phyloP scores from a whole-genome alignment of 2,888 invertebrate genomes.

The Stenotaenia linearis region DNA sequence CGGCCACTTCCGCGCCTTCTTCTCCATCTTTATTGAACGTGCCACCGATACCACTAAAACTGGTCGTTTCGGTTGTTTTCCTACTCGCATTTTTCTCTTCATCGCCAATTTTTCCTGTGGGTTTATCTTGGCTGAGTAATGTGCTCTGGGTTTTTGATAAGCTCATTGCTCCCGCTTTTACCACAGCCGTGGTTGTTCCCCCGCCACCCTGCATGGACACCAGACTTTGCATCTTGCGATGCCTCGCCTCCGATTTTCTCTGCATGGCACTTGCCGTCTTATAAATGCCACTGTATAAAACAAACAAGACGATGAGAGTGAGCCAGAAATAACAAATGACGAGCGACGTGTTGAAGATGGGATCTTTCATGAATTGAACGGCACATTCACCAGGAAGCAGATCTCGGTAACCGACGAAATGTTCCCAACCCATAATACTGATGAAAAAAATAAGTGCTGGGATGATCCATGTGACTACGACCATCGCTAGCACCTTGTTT shows the following conservation, averaged over 20 bases:
- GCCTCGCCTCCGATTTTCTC: conserved; percentile 92
- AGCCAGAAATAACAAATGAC: conserved; percentile 98
- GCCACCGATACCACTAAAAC: conserved; percentile 40
- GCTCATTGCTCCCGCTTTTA: conserved; percentile 33
- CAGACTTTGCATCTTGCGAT: conserved; percentile 92
- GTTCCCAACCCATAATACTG: conserved; percentile 98
- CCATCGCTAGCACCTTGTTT: conserved; percentile 88
- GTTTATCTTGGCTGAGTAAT: conserved; percentile 65
- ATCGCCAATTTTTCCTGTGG: conserved; percentile 49
- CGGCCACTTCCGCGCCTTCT: conserved; percentile 45
- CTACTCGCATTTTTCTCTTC: conserved; percentile 54
- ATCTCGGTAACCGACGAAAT: conserved; percentile 88
- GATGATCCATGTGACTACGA: conserved; percentile 92
- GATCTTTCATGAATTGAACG: conserved; percentile 95
- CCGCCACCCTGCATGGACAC: conserved; percentile 52
- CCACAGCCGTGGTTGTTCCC: conserved; percentile 49
- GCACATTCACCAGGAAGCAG: conserved; percentile 82
- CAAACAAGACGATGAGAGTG: conserved; percentile 88
- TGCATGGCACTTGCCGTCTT: conserved; percentile 97
- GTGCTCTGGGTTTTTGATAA: conserved; percentile 68
- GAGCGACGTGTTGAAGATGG: conserved; percentile 92
- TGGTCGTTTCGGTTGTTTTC: conserved; percentile 53
- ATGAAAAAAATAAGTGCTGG: conserved; percentile 94
- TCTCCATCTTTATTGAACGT: conserved; percentile 41
- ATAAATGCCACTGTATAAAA: conserved; percentile 94